Evolutionary conservation across 2,113 vertebrate genomes (phyloP).

Genomic region (Hippoglossus stenolepis): DNA sequence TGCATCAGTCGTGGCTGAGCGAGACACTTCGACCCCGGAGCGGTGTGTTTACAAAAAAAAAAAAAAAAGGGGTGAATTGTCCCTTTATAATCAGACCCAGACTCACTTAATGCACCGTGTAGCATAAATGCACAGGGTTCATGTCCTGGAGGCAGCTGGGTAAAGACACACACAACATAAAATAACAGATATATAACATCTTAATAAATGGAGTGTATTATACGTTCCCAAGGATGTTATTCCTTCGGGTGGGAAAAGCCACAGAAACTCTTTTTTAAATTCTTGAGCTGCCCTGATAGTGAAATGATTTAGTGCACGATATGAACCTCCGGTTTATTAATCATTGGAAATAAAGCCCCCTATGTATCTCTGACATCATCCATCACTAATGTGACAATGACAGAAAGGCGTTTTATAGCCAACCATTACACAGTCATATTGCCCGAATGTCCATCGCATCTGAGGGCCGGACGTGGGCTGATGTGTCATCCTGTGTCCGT

Average conservation of each 20-base stretch:
- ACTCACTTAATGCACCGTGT: conserved; percentile 62
- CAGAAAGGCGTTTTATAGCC: conserved; percentile 60
- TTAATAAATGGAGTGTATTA: background rate
- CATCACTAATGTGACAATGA: conserved; percentile 60
- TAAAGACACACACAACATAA: conserved; percentile 14
- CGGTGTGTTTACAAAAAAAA: conserved; percentile 35
- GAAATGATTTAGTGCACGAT: conserved; percentile 53
- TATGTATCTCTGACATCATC: conserved; percentile 57
- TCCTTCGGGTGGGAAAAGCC: background rate
- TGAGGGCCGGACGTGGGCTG: background rate
- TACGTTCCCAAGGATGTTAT: background rate
- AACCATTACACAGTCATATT: conserved; percentile 31
- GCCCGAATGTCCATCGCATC: conserved; percentile 9
- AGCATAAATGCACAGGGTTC: conserved; percentile 60
- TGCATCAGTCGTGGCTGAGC: conserved; percentile 69
- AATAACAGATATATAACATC: background rate
- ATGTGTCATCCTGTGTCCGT: conserved; percentile 19
- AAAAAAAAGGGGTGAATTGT: conserved; percentile 37
- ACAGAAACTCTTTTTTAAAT: background rate
- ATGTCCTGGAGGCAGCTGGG: conserved; percentile 35
- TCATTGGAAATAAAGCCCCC: conserved; percentile 54
- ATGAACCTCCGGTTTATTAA: conserved; percentile 57
- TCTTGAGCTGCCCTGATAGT: conserved; percentile 14
- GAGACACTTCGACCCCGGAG: conserved; percentile 61
- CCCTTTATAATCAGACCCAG: conserved; percentile 52